These are phyloP conservation scores for Manduca sexta DNA, from an alignment of 1,140 invertebrate genomes.

Conservation along the genomic window DNA sequence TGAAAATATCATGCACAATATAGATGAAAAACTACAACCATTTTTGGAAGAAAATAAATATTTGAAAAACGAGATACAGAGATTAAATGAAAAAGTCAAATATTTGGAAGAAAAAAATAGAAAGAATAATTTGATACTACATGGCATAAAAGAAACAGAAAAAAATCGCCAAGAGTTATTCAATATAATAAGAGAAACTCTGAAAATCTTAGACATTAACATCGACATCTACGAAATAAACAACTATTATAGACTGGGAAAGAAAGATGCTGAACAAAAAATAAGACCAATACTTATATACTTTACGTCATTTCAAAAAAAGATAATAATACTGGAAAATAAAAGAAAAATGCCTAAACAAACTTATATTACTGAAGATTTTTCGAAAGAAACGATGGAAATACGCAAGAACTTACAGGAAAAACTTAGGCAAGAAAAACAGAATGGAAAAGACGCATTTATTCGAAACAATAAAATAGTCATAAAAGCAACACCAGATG, in stretches of 20 bases:
- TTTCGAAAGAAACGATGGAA: slow-evolving; percentile 25
- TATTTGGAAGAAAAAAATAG: slow-evolving; percentile 6
- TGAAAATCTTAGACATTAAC: background rate
- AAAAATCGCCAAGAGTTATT: slow-evolving; percentile 6
- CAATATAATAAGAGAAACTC: slow-evolving; percentile 4
- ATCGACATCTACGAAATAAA: slow-evolving; percentile 8
- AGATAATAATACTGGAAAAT: slow-evolving; percentile 16
- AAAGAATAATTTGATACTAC: slow-evolving; percentile 8
- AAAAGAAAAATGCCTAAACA: slow-evolving; percentile 15
- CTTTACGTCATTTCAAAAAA: slow-evolving; percentile 17
- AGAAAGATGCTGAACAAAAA: slow-evolving; percentile 4
- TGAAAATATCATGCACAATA: slow-evolving; percentile 1
- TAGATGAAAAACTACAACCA: slow-evolving; percentile 7
- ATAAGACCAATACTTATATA: slow-evolving; percentile 12
- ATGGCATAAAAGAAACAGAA: slow-evolving; percentile 6
- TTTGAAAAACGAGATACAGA: slow-evolving; percentile 5
- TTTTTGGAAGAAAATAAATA: slow-evolving; percentile 6
- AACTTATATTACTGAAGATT: slow-evolving; percentile 22
- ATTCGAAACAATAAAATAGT: slow-evolving; percentile 10
- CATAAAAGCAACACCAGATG: slow-evolving; percentile 5
- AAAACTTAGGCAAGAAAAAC: slow-evolving; percentile 17
- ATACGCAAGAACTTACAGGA: slow-evolving; percentile 17
- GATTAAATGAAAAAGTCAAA: slow-evolving; percentile 5
- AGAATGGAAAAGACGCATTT: slow-evolving; percentile 15
- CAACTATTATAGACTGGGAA: slow-evolving; percentile 4